Conservation (phyloP, 2,113 vertebrate species). For the Tachuris rubrigastra region DNA sequence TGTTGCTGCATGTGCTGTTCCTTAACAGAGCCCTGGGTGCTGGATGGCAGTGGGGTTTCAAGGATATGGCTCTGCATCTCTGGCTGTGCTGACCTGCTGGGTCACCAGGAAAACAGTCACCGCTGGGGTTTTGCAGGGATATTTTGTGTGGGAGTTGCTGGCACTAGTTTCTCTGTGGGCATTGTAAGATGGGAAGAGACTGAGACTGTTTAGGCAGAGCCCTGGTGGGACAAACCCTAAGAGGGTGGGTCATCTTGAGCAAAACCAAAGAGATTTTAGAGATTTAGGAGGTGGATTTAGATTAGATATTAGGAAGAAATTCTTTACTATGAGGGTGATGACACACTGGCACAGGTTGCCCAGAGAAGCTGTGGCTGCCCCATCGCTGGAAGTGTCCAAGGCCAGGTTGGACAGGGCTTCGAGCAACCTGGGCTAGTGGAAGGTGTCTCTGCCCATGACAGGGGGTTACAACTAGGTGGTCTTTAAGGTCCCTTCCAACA, state of each 20-base stretch:
- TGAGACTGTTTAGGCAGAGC: background rate
- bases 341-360: background rate
- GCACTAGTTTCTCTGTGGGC: background rate
- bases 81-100: background rate
- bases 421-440: fast-evolving
- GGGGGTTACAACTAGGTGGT: fast-evolving
- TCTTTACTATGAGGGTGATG: fast-evolving
- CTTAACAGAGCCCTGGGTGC: background rate
- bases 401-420: fast-evolving
- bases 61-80: background rate
- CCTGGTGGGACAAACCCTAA: background rate
- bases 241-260: background rate
- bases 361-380: background rate
- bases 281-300: background rate
- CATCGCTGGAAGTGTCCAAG: background rate
- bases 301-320: background rate
- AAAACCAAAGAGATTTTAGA: background rate
- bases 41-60: background rate
- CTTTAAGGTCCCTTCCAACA: fast-evolving
- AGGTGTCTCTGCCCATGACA: background rate
- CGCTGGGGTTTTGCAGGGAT: background rate
- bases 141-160: background rate
- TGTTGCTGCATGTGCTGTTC: fast-evolving
- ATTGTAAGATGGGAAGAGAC: background rate
- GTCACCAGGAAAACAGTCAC: background rate